Conservation (phyloP, 2,113 vertebrate genomes). For the Embiotoca jacksoni region DNA sequence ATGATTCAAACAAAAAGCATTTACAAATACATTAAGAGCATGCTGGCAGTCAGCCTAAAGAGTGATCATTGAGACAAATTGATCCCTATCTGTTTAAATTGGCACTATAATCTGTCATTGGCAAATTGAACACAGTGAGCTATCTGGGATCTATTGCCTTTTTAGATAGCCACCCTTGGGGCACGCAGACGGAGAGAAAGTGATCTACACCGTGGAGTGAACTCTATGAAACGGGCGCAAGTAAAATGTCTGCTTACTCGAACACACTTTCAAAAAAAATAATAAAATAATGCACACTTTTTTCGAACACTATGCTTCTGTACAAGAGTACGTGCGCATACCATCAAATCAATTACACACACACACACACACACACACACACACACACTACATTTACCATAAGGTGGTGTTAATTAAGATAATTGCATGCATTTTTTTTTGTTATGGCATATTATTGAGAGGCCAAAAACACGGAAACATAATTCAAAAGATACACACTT, state of each 20-base stretch:
- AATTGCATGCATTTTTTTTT: background rate
- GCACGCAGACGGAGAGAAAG: conserved; percentile 88
- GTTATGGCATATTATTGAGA: conserved; percentile 12
- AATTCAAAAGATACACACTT: background rate
- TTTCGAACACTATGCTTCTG: background rate
- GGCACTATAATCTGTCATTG: conserved; percentile 98
- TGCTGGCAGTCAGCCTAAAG: conserved; percentile 93
- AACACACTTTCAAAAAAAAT: background rate
- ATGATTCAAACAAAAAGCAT: conserved; percentile 73
- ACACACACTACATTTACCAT: background rate
- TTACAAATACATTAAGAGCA: conserved; percentile 83
- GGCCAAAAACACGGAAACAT: background rate
- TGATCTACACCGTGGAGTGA: conserved; percentile 81
- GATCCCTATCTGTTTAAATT: conserved; percentile 98
- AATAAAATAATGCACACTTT: background rate
- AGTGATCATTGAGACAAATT: conserved; percentile 99
- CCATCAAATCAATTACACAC: background rate
- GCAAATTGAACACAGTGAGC: conserved; percentile 94
- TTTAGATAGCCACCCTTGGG: conserved; percentile 89
- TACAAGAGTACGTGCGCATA: background rate
- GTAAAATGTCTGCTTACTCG: conserved; percentile 28
- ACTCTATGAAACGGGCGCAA: conserved; percentile 51
- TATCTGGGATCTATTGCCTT: conserved; percentile 92
- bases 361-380: background rate
- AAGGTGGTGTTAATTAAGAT: conserved; percentile 7